Base-by-base conservation (phyloP, 1,140 invertebrate species). In the Drosophila pruinosa region DNA sequence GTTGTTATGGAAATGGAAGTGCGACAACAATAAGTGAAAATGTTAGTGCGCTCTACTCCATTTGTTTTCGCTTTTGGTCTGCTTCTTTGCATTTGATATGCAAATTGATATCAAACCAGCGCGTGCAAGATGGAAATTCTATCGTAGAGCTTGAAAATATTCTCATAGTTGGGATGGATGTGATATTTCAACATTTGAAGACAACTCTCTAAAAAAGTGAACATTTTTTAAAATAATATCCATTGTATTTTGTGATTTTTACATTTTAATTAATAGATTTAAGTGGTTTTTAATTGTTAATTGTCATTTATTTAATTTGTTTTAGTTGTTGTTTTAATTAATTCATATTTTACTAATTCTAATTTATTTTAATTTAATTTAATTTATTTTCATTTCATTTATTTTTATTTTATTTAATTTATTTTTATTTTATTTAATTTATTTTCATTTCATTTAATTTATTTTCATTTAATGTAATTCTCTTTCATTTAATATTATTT, bases 11-110 rank as follows among this genome's bases (percentile, higher is more conserved):
- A 56, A 56, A 64, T 56, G 47, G 47, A 12, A 62, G 50, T 62
- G 38, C 22, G 43, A 52, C 34, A 19, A 24, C 34, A 62, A 36
- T 22, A 62, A 34, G 28, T 54, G 7, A 53, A 21, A 17, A 45
- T 64, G 43, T 45, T 45, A 56, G 39, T 56, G 61, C n/a, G n/a
- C 61, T 64, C 50, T 47, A 64, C 50, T 64, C 50, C 56, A 56
- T 64, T 64, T 64, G 61, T 36, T 56, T 43, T 47, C 19, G 50
- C 38, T 36, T 64, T 54, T 64, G 50, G 38, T 24, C 21, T 14
- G 24, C 22, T 12, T 31, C 39, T 64, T 54, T 54, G 48, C 39
- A 54, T 45, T n/a, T 36, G 61, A 21, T 45, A 64, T 64, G 61
- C 24, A 64, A 64, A 64, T 64, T 54, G 43, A 15, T 54, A 54